Evolutionary conservation across 2,888 invertebrate species (phyloP), one percentile per base, ranked within the genome.

Genomic region (Serrognathus titanus): DNA sequence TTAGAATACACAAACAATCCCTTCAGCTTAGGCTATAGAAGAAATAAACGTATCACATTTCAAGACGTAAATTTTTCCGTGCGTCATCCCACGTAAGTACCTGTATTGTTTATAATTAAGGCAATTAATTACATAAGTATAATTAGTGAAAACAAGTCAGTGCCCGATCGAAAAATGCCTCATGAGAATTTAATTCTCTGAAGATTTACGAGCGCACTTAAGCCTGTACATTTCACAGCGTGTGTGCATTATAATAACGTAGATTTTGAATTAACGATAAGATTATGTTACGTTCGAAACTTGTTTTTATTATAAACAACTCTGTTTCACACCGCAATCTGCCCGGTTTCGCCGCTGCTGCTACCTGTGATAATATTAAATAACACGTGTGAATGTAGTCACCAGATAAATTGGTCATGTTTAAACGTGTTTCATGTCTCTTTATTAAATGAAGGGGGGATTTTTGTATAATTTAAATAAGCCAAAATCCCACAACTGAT

Each of bases 341-440:
- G 13, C 48, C 31, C 48, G 53, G 43, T 43, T 43, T 43, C 20
- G 43, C 24, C 20, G 43, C 24, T 31, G 24, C 24, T 31, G 24
- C 43, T 43, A 13, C 43, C 10, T 43, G 43, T 20, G 43, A 43
- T 43, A 31, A 31, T 31, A 43, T 43, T 43, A 43, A 43, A 43
- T 43, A 43, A 43, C 43, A 11, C 12, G 12, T 43, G 43, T 43
- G 43, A 20, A 12, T 48, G 48, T 36, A 24, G 11, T 4, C 5
- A 63, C 61, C 64, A 59, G 62, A 57, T 62, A 59, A 60, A 63
- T 59, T 61, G 58, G 55, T 54, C 48, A 45, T 53, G 55, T 59
- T 60, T 55, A 31, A 31, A 31, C 24, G 6, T 31, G 24, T 31
- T 31, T 31, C 3, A 5, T 1, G 7, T 31, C 24, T 31, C 24